Conservation (phyloP, 2,113 vertebrate genomes). For the Hucho hucho region DNA sequence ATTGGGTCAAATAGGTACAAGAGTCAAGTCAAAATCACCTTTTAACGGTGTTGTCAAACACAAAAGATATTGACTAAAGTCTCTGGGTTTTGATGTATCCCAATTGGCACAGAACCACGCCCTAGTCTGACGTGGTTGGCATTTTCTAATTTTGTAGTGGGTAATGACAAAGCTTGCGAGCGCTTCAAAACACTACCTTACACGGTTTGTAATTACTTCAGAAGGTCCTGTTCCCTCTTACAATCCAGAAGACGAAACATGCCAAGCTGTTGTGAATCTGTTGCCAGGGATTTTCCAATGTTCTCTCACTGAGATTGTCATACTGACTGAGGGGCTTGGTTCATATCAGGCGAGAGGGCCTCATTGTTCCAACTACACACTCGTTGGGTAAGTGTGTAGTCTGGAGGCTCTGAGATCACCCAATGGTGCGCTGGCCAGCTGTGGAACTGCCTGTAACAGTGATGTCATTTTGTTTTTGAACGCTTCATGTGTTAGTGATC, state of each 20-base stretch:
- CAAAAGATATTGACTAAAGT: too few relatives aligned
- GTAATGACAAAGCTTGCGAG: too few relatives aligned
- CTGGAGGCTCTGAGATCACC: background rate
- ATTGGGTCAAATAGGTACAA: too few relatives aligned
- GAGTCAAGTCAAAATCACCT: too few relatives aligned
- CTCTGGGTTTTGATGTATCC: too few relatives aligned
- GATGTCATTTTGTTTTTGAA: slow-evolving; percentile 59
- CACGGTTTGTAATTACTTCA: slow-evolving; percentile 25
- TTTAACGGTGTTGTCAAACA: too few relatives aligned
- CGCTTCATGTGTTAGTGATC: slow-evolving; percentile 44
- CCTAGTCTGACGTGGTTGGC: background rate
- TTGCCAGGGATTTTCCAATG: slow-evolving; percentile 48
- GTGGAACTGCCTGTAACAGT: slow-evolving; percentile 42
- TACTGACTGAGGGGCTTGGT: background rate
- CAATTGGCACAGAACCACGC: background rate
- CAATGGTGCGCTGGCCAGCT: slow-evolving; percentile 36
- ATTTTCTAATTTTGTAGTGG: too few relatives aligned
- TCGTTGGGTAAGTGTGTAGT: background rate
- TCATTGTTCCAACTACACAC: background rate
- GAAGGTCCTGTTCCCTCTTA: slow-evolving; percentile 35
- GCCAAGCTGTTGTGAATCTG: slow-evolving; percentile 28
- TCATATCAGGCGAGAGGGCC: background rate
- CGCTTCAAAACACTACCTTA: too few relatives aligned
- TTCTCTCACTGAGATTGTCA: background rate
- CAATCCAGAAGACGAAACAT: slow-evolving; percentile 35